phyloP scores from a whole-genome alignment of 2,888 invertebrate genomes.

The Gymnosoma rotundatum region DNA sequence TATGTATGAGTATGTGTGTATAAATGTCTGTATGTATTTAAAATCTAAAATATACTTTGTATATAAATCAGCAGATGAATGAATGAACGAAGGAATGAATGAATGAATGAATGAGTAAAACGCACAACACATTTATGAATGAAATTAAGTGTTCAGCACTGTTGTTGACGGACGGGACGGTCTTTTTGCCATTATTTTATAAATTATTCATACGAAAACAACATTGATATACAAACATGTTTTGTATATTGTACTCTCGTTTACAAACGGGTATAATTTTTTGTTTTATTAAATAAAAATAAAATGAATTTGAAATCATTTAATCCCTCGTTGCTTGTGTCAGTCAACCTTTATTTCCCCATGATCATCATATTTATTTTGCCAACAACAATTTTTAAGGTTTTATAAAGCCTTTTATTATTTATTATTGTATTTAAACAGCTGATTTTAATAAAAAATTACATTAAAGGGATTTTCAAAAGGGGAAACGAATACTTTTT shows the following conservation, averaged over 20 bases:
- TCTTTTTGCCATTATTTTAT: conserved; percentile 48
- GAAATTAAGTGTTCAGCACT: conserved; percentile 59
- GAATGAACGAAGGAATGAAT: not conserved
- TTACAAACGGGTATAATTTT: conserved; percentile 11
- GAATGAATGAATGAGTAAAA: conserved; percentile 49
- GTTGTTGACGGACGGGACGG: conserved; percentile 13
- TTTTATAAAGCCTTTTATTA: not conserved
- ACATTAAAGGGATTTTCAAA: too few species aligned
- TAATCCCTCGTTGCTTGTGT: conserved; percentile 33
- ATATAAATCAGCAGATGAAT: conserved; percentile 20
- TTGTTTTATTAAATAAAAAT: conserved; percentile 27
- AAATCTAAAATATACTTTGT: not conserved
- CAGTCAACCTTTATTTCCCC: not conserved
- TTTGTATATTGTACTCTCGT: conserved; percentile 4
- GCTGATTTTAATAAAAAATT: too few species aligned
- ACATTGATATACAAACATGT: conserved; percentile 37
- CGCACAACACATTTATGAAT: conserved; percentile 58
- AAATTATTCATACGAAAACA: conserved; percentile 36
- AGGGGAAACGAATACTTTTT: too few species aligned
- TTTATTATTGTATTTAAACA: too few species aligned
- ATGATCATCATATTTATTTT: not conserved
- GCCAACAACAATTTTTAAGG: not conserved
- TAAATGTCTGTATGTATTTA: not conserved
- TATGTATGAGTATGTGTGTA: not conserved
- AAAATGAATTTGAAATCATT: conserved; percentile 34